phyloP scores from a whole-genome alignment of 1,140 invertebrate genomes.

The Drosophila ficusphila region DNA sequence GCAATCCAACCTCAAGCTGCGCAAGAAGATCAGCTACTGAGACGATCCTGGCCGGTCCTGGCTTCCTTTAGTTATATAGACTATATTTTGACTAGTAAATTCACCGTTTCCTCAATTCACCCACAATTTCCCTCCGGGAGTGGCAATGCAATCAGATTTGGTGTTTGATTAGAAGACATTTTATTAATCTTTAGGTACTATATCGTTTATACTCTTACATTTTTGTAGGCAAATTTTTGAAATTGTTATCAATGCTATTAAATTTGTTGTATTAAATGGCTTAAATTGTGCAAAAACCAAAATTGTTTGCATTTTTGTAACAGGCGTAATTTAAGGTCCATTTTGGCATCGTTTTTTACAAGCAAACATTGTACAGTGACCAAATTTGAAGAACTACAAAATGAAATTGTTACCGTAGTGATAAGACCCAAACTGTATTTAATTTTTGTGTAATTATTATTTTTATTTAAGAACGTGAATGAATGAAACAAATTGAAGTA shows the following conservation, averaged over 20 bases:
- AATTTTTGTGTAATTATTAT: too few relatives aligned
- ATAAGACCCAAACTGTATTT: conserved; percentile 7
- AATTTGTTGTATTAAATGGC: background rate
- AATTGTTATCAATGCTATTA: background rate
- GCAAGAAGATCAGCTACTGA: conserved; percentile 82
- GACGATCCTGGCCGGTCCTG: conserved; percentile 20
- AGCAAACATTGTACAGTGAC: too few relatives aligned
- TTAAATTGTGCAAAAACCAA: background rate
- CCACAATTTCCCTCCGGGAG: background rate
- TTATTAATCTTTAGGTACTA: background rate
- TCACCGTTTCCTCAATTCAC: background rate
- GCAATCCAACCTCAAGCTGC: conserved; percentile 62
- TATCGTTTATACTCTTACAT: background rate
- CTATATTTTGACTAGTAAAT: conserved; percentile 27
- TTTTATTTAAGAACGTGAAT: too few relatives aligned
- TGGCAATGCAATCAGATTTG: conserved; percentile 22
- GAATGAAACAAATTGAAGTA: too few relatives aligned
- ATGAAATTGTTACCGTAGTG: background rate
- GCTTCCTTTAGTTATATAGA: conserved; percentile 1
- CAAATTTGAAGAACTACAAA: background rate
- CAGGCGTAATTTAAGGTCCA: too few relatives aligned
- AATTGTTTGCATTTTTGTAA: background rate
- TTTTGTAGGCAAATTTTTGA: conserved; percentile 7
- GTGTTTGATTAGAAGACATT: background rate
- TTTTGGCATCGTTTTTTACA: too few relatives aligned